Evolutionary conservation across 2,888 invertebrate genomes (phyloP).

Genomic region (Synanthedon myopaeformis): DNA sequence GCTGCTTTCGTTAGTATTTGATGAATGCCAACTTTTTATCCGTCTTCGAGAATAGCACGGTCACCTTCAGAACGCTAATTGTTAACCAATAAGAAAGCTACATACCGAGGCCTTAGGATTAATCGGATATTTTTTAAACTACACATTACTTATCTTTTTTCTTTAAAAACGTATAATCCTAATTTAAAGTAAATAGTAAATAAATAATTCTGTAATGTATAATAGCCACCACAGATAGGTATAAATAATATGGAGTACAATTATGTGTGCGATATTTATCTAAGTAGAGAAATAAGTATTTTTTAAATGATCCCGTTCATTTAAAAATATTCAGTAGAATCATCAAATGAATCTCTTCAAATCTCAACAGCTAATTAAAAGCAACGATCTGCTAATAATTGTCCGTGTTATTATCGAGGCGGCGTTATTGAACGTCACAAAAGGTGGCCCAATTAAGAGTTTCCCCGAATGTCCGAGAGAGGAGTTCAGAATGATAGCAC

Average conservation of each 20-base stretch:
- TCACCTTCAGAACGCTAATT: slow-evolving; percentile 65
- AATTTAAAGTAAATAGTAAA: no score
- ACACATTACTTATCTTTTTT: no score
- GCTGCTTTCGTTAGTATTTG: slow-evolving; percentile 58
- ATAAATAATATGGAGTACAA: no score
- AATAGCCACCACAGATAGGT: no score
- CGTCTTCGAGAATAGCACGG: slow-evolving; percentile 45
- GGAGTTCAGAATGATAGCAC: slow-evolving; percentile 64
- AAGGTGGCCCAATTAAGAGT: slow-evolving; percentile 67
- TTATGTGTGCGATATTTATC: not conserved
- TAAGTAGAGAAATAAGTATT: not conserved
- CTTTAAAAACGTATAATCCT: no score
- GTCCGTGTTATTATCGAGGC: slow-evolving; percentile 58
- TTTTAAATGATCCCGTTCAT: not conserved
- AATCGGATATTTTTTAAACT: no score
- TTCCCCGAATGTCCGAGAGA: slow-evolving; percentile 62
- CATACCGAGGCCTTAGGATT: no score
- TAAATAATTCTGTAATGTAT: no score
- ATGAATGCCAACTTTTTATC: slow-evolving; percentile 55
- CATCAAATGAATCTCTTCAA: slow-evolving; percentile 8
- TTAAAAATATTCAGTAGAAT: not conserved
- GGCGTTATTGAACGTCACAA: slow-evolving; percentile 62
- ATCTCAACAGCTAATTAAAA: slow-evolving; percentile 48
- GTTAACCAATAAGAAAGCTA: slow-evolving; percentile 58
- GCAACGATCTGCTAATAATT: slow-evolving; percentile 61